Percentiles rank a stretch among this genome's conserved stretches.
phyloP scores from a whole-genome alignment of 1,140 invertebrate species.

The Drosophila jambulina region DNA sequence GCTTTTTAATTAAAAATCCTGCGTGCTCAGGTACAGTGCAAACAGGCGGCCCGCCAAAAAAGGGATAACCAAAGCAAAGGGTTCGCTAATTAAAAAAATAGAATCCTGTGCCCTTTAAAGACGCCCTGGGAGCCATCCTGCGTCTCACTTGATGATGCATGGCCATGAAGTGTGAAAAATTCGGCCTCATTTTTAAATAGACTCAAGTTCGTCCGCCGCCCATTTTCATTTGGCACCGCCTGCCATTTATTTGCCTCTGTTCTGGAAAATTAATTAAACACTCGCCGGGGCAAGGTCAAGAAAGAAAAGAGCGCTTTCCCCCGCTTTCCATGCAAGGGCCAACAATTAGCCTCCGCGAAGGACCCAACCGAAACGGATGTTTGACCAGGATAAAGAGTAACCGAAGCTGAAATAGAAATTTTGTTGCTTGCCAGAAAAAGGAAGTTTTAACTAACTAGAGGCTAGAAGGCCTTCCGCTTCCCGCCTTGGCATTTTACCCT shows the following conservation, averaged over 20 bases:
- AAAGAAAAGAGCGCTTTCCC: constrained; percentile 36
- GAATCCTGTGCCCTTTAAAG: constrained; percentile 53
- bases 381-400: constrained; percentile 32
- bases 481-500: background rate
- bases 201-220: constrained; percentile 37
- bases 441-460: constrained; percentile 44
- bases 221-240: constrained; percentile 33
- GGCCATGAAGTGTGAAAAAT: constrained; percentile 69
- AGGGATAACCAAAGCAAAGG: constrained; percentile 41
- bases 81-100: constrained; percentile 72
- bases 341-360: constrained; percentile 30
- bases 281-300: constrained; percentile 48
- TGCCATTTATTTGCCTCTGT: constrained; percentile 57
- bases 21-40: constrained; percentile 43
- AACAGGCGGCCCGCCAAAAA: constrained; percentile 32
- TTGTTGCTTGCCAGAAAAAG: constrained; percentile 19
- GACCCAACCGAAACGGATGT: constrained; percentile 33
- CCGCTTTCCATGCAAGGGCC: too few species aligned
- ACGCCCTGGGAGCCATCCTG: constrained; percentile 16
- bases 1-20: constrained; percentile 74
- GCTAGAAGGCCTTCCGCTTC: constrained; percentile 7
- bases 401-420: constrained; percentile 18
- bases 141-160: constrained; percentile 30
- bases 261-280: constrained; percentile 76
- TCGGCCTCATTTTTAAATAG: constrained; percentile 68